These are phyloP conservation scores for Aleiodes leptofemur DNA, from an alignment of 2,888 invertebrate species.

Conservation along the genomic window DNA sequence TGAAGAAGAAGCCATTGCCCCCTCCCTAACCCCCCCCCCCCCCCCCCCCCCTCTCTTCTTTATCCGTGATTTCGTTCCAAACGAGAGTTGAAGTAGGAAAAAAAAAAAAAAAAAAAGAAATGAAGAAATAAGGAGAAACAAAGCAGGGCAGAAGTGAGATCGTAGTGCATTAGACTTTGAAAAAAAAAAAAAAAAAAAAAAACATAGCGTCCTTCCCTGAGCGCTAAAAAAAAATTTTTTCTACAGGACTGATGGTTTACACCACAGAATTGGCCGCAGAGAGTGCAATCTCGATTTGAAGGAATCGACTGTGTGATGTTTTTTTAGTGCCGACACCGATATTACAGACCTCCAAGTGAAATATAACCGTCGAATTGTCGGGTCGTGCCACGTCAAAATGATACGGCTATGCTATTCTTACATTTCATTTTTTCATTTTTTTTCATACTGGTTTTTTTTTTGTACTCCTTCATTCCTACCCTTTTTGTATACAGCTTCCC, in stretches of 20 bases:
- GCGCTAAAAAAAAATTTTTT: slow-evolving; percentile 19
- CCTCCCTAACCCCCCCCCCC: background rate
- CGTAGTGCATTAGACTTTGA: slow-evolving; percentile 48
- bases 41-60: background rate
- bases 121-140: slow-evolving; percentile 27
- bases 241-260: slow-evolving; percentile 50
- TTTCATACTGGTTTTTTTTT: slow-evolving; percentile 24
- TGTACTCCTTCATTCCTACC: slow-evolving; percentile 17
- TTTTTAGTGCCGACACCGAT: slow-evolving; percentile 50
- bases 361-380: slow-evolving; percentile 46
- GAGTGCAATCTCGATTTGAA: slow-evolving; percentile 60
- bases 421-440: background rate
- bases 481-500: slow-evolving; percentile 15
- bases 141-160: slow-evolving; percentile 55
- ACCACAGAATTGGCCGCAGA: slow-evolving; percentile 54
- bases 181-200: background rate
- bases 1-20: background rate
- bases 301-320: slow-evolving; percentile 51
- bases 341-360: slow-evolving; percentile 54
- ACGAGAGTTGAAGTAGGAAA: slow-evolving; percentile 2
- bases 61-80: slow-evolving; percentile 5
- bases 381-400: slow-evolving; percentile 59
- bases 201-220: slow-evolving; percentile 6
- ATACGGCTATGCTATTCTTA: slow-evolving; percentile 48
- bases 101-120: background rate